Base-by-base conservation (phyloP, 1,140 invertebrate genomes). In the Probaryconus sp. region DNA sequence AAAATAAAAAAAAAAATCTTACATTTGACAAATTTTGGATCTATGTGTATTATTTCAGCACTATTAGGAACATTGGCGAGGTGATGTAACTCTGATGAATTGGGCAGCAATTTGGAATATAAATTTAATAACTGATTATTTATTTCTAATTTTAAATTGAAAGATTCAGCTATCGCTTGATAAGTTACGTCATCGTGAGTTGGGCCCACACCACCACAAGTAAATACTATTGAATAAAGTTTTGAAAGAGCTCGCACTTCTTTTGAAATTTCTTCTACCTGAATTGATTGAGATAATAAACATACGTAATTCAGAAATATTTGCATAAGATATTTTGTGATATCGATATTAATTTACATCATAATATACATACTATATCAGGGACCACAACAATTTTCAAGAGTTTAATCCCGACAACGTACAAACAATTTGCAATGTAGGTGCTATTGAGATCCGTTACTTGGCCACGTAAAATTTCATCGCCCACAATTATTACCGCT, bases 151-250 rank as follows among this genome's bases (percentile, higher is more conserved):
- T 82, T 79, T 26, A 91, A 85, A 50, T 83, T 81, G 77, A 94
- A 92, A 11, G 91, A 92, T 79, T 89, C 88, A 4, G 92, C 92
- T 5, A 94, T 81, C 21, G 88, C 92, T 84, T 91, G 88, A 82
- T 93, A 94, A 11, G 93, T 94, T 21, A 93, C 83, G 79, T 94
- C 93, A 84, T 94, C 93, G 78, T 94, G 93, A 5, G 93, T 94
- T 5, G 93, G 93, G 2, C 93, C 93, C 53, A 94, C 89, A n/a
- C 93, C 93, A 18, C 93, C 93, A 16, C 90, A 90, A 4, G 93
- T 94, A 13, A 94, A 88, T 14, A 94, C 92, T 81, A 89, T 40
- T 16, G 83, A 64, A 71, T 80, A 88, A n/a, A 63, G 61, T 21
- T 85, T 79, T 1, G 92, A 92, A 78, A 90, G 90, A 21, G 88